These are phyloP conservation scores for Stichodactyla mertensii DNA, from an alignment of 64 coral and sea anemone genomes.

Conservation along the genomic window DNA sequence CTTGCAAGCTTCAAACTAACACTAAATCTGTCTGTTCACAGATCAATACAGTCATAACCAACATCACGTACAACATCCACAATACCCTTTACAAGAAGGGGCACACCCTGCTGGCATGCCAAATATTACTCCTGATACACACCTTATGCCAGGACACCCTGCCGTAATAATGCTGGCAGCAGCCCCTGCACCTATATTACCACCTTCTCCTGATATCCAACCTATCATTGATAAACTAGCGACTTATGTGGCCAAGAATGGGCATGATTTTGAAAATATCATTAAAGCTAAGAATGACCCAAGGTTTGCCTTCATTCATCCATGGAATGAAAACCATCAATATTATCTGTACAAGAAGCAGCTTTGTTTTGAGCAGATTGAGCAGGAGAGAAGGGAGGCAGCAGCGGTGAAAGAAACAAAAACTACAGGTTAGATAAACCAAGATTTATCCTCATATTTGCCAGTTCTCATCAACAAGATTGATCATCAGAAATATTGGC, in stretches of 20 bases:
- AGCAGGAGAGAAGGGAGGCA: slow-evolving; percentile 21
- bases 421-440: not conserved
- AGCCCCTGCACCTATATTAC: slow-evolving; percentile 54
- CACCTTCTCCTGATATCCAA: slow-evolving; percentile 94
- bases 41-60: too few species aligned
- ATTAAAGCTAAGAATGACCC: slow-evolving; percentile 86
- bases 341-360: slow-evolving; percentile 84
- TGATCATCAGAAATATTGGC: too few species aligned
- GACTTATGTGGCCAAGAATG: slow-evolving; percentile 91
- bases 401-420: not conserved
- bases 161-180: not conserved
- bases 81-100: not conserved
- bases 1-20: too few species aligned
- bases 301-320: slow-evolving; percentile 83
- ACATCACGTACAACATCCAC: slow-evolving; percentile 74
- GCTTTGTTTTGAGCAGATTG: slow-evolving; percentile 33
- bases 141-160: not conserved
- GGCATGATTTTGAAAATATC: slow-evolving; percentile 84
- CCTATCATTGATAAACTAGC: slow-evolving; percentile 96
- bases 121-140: not conserved
- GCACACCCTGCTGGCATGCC: not conserved
- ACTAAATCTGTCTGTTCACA: too few species aligned
- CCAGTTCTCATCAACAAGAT: not conserved
- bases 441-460: not conserved
- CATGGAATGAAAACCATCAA: slow-evolving; percentile 75